Evolutionary conservation across 2,888 invertebrate genomes (phyloP), one percentile per base, ranked within the genome.

Genomic region (Nomada ruficornis): DNA sequence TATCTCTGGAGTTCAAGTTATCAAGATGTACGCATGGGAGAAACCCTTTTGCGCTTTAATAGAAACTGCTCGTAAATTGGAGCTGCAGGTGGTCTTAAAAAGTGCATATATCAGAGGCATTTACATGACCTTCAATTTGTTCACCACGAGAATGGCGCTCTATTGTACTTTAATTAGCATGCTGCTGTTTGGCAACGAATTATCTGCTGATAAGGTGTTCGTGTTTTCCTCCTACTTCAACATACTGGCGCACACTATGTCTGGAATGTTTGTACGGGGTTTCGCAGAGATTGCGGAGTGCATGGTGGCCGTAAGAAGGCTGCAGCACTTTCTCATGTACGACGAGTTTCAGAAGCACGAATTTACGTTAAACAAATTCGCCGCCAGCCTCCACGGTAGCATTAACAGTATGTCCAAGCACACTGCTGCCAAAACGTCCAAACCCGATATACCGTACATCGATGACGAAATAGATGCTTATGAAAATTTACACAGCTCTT

Each of bases 1-100:
- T 65, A 95, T 97, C 50, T 95, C 95, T 0, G 97, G 96, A 0
- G 97, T 97, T 86, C 95, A 96, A 90, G 96, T 97, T 1, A 96
- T 97, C 86, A 97, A 97, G 92, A 97, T 97, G 96, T 97, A 97
- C 90, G 96, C 96, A 1, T 97, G 97, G 95, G 97, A 97, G 90
- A 95, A 95, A 83, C 96, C 96, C 0, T 97, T 97, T 89, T 95
- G 96, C 63, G 94, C 95, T 52, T 90, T 96, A 63, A 95, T 97
- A 0, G 95, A 94, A 67, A 89, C 95, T 9, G 95, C 96, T 0
- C 93, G 97, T 90, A 95, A 95, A 42, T 85, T 93, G 20, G 94
- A 94, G 80, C 80, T 96, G 68, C 94, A 94, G 82, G 95, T 96
- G 85, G 95, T 97, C 0, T 95, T 94, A 29, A 95, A 95, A 60